Conservation (phyloP, 2,888 invertebrate genomes). For the Lasioglossum marginatum region DNA sequence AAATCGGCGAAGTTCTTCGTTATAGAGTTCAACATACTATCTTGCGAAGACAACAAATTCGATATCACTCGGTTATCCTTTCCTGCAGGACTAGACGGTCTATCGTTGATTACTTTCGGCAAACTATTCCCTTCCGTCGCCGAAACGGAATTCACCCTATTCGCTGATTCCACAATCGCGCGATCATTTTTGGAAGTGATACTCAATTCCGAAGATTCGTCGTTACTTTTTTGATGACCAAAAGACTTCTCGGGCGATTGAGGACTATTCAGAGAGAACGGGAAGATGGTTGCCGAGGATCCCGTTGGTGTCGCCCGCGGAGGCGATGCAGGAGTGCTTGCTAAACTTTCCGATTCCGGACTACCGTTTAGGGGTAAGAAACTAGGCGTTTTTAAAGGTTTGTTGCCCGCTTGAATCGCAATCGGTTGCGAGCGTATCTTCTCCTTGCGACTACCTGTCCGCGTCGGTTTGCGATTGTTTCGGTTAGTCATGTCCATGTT, state of each 20-base stretch:
- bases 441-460: slow-evolving; percentile 81
- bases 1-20: slow-evolving; percentile 79
- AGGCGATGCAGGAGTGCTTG: slow-evolving; percentile 85
- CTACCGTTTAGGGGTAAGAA: slow-evolving; percentile 85
- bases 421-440: slow-evolving; percentile 88
- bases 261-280: slow-evolving; percentile 89
- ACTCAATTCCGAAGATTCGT: slow-evolving; percentile 38
- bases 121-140: slow-evolving; percentile 67
- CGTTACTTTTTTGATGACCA: slow-evolving; percentile 70
- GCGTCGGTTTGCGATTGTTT: slow-evolving; percentile 72
- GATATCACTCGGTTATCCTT: slow-evolving; percentile 54
- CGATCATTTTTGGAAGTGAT: slow-evolving; percentile 64
- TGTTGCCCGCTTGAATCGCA: slow-evolving; percentile 85
- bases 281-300: slow-evolving; percentile 88
- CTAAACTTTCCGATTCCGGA: slow-evolving; percentile 83
- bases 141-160: slow-evolving; percentile 75
- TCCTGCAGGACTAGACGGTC: slow-evolving; percentile 59
- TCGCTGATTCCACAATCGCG: slow-evolving; percentile 68
- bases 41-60: slow-evolving; percentile 59
- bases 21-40: slow-evolving; percentile 72
- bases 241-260: slow-evolving; percentile 87
- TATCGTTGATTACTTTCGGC: slow-evolving; percentile 55
- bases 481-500: slow-evolving; percentile 85
- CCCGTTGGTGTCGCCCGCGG: slow-evolving; percentile 87
- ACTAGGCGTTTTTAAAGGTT: slow-evolving; percentile 79